Base-by-base conservation (phyloP, 2,888 invertebrate genomes). In the Epicampocera succincta region DNA sequence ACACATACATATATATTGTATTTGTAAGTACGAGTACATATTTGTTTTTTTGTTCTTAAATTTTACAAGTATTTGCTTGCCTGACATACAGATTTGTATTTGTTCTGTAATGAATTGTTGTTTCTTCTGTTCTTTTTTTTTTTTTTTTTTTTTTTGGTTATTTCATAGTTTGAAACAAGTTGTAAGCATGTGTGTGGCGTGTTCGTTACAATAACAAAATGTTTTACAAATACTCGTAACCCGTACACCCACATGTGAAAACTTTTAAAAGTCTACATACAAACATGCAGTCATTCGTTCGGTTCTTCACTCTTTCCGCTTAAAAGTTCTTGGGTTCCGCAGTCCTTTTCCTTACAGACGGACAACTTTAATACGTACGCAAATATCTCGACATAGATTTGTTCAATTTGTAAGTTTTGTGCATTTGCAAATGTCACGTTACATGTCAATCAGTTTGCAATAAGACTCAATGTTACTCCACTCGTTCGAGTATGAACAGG, bases 401-500 rank as follows among this genome's bases (percentile, higher is more conserved):
- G 8, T 44, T 42, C 29, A 68, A 60, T 60, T 68, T 60, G 68
- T 61, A 76, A 60, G 54, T 58, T 60, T 68, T 61, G n/a, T 60
- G 29, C 73, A 77, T 84, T 83, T 83, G 46, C 74, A 83, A 81
- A 75, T 83, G 83, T 83, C 84, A 83, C 83, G 74, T 81, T 79
- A 79, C 79, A 74, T 81, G 81, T 84, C 83, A 84, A 84, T 81
- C 83, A 78, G 61, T 68, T 77, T 83, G 61, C 74, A 74, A 73
- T 76, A 52, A 66, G 75, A 75, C 75, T 72, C 58, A 71, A 52
- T 71, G 54, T 68, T 48, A 46, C 54, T 65, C 46, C 60, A 75
- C 74, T 58, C 44, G 8, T 60, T 38, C 13, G 63, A 12, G n/a
- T n/a, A 15, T 42, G 2, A 9, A 40, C 15, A 50, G 15, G 11